Conservation (phyloP, 2,888 invertebrate species). For the Sarcophaga variegata region DNA sequence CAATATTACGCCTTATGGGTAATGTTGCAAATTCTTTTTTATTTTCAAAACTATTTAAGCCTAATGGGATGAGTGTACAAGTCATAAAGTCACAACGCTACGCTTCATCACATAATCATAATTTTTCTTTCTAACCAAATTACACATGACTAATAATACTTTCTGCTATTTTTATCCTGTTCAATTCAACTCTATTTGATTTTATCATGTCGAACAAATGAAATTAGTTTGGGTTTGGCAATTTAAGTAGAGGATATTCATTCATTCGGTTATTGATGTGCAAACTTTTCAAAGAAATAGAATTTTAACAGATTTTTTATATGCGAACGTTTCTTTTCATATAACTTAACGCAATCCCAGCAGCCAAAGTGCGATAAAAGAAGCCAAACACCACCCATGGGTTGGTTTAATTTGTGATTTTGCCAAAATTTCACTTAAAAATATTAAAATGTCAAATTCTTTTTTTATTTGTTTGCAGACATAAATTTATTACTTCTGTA, state of each 20-base stretch:
- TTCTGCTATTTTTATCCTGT: constrained; percentile 19
- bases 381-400: constrained; percentile 20
- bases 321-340: constrained; percentile 19
- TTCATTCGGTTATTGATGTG: background rate
- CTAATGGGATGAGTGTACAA: constrained; percentile 53
- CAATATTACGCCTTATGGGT: constrained; percentile 67
- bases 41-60: constrained; percentile 48
- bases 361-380: background rate
- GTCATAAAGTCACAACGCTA: constrained; percentile 51
- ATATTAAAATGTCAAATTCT: constrained; percentile 67
- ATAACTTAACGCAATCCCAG: background rate
- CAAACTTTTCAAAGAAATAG: background rate
- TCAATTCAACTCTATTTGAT: constrained; percentile 56
- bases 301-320: constrained; percentile 54
- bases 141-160: constrained; percentile 46
- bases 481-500: constrained; percentile 62
- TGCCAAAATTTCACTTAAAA: constrained; percentile 63
- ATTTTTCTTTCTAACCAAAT: constrained; percentile 51
- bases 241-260: constrained; percentile 17
- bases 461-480: constrained; percentile 27
- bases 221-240: constrained; percentile 64
- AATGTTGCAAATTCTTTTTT: constrained; percentile 50
- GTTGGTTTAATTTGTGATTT: constrained; percentile 14
- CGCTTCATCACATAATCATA: constrained; percentile 54
- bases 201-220: constrained; percentile 66